Base-by-base conservation (phyloP, 2,888 invertebrate species). In the Pseudoips prasinana region DNA sequence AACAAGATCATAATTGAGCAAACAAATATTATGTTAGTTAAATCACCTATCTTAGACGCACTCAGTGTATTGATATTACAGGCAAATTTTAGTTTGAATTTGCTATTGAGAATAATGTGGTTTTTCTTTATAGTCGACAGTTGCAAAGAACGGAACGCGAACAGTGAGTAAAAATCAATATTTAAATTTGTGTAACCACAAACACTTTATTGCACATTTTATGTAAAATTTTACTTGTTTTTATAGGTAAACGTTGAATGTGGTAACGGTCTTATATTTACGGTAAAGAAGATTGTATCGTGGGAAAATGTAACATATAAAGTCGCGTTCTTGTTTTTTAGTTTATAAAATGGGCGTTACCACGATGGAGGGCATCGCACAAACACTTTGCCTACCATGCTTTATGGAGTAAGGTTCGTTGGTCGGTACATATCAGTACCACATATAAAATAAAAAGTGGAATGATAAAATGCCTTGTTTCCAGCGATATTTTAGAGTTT, bases 291-390 rank as follows among this genome's bases (percentile, higher is more conserved):
- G n/a, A n/a, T n/a, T n/a, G n/a, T n/a, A n/a, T n/a, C n/a, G n/a
- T n/a, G n/a, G n/a, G n/a, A n/a, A n/a, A n/a, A n/a, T n/a, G n/a
- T n/a, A n/a, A n/a, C n/a, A n/a, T n/a, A n/a, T n/a, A n/a, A 22
- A 35, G 30, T 23, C 28, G 17, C 29, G 46, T 68, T 70, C 49
- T 73, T 85, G 67, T 84, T 77, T 88, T 57, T 71, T 89, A 89
- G 89, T 87, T 73, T 75, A 72, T 89, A 70, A 88, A 80, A 69
- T 89, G 89, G 89, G 78, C 80, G 74, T 76, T 87, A 59, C 84
- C 84, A 59, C 78, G 89, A 62, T 89, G 89, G 89, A 82, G 89
- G 53, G 83, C 87, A 50, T 89, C 88, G 51, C 82, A 85, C 79
- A 89, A 84, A 71, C 79, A 77, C 62, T 76, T 80, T 76, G 75